Percentiles rank a stretch among this genome's conserved stretches.
phyloP scores from a whole-genome alignment of 1,140 invertebrate genomes.

The Diorhabda sublineata region DNA sequence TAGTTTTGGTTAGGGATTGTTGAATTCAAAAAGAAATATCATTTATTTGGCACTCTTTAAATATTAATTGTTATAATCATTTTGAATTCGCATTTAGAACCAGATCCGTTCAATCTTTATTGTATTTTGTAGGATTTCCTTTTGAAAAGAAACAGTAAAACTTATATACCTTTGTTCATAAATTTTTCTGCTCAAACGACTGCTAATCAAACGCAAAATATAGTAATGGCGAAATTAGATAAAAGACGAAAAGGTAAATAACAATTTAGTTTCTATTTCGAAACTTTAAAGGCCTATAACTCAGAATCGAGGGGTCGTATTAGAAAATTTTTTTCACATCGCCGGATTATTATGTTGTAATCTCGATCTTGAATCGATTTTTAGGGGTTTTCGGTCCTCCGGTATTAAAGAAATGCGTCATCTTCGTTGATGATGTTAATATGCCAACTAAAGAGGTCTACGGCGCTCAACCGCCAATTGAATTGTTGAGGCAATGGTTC shows the following conservation, averaged over 20 bases:
- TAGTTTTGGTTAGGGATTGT: no score
- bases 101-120: no score
- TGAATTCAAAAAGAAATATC: no score
- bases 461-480: constrained; percentile 89
- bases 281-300: no score
- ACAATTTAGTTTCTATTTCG: not conserved
- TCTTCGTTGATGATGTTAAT: constrained; percentile 93
- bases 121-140: constrained; percentile 63
- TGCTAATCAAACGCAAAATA: constrained; percentile 90
- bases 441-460: constrained; percentile 85
- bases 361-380: not conserved
- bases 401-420: constrained; percentile 80
- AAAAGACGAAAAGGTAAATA: constrained; percentile 77
- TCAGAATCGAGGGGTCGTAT: no score
- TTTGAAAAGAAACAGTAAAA: constrained; percentile 71
- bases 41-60: no score
- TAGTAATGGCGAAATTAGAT: constrained; percentile 92
- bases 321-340: no score
- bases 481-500: constrained; percentile 83
- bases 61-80: no score
- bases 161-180: constrained; percentile 81
- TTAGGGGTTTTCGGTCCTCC: constrained; percentile 84
- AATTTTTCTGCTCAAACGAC: constrained; percentile 93
- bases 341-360: no score
- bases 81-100: no score